A percentile compares a stretch with the other conserved stretches of the same genome.
Evolutionary conservation across 1,140 invertebrate genomes (phyloP).

Genomic region (Thaumatotibia leucotreta): DNA sequence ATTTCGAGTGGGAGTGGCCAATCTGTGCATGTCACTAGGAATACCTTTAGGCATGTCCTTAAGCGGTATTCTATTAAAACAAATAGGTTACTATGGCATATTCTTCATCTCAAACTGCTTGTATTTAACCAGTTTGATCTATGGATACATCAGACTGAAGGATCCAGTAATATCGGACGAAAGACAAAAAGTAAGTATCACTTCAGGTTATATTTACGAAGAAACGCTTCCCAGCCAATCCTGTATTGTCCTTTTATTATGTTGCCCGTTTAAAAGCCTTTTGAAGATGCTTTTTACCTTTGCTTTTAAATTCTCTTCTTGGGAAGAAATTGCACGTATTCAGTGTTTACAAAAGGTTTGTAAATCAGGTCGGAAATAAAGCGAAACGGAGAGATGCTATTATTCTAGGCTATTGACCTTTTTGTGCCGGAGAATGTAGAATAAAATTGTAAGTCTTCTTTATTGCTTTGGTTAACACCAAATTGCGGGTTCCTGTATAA

Average conservation of each 20-base stretch:
- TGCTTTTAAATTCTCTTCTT: not conserved
- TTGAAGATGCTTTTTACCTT: not conserved
- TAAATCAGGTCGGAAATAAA: conserved; percentile 9
- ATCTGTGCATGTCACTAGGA: conserved; percentile 75
- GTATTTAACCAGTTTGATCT: conserved; percentile 66
- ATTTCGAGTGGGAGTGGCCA: conserved; percentile 77
- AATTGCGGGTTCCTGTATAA: no score
- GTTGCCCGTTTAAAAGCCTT: not conserved
- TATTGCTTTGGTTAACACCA: not conserved
- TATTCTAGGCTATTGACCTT: not conserved
- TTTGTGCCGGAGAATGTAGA: not conserved
- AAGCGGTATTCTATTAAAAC: conserved; percentile 67
- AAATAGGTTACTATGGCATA: conserved; percentile 72
- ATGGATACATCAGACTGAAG: conserved; percentile 68
- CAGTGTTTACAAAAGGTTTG: not conserved
- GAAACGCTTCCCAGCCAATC: not conserved
- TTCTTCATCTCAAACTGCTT: conserved; percentile 71
- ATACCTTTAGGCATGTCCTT: conserved; percentile 72
- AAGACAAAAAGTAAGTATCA: conserved; percentile 57
- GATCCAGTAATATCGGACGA: conserved; percentile 63
- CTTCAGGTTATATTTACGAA: not conserved
- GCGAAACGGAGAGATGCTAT: not conserved
- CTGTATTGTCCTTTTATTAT: not conserved
- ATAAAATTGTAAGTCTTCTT: not conserved
- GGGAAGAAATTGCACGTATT: not conserved